Percentiles rank a stretch among this genome's conserved stretches.
phyloP scores from a whole-genome alignment of 2,113 vertebrate genomes.

The Australoheros scitulus region DNA sequence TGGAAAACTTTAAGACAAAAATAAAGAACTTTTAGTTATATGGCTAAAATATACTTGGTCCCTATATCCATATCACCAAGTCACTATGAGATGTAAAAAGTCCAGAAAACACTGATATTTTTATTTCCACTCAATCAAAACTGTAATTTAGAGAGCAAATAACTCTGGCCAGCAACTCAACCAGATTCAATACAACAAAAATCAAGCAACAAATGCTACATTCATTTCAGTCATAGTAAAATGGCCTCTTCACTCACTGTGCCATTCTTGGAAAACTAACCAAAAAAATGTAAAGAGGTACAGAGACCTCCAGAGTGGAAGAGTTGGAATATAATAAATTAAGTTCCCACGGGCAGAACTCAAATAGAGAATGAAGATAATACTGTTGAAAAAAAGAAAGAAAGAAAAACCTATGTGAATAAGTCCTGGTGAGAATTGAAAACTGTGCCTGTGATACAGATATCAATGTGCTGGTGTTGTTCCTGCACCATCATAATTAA shows the following conservation, averaged over 20 bases:
- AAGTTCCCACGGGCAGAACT: neutral
- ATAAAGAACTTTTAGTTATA: neutral
- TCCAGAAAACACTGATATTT: neutral
- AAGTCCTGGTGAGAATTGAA: neutral
- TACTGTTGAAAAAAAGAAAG: too few relatives aligned
- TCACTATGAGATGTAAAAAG: neutral
- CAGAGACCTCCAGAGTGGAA: neutral
- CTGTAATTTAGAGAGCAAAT: neutral
- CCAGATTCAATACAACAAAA: neutral
- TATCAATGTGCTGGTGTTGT: neutral
- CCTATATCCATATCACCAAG: neutral
- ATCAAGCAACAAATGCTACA: neutral
- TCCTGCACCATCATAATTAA: neutral
- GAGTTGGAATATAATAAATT: neutral
- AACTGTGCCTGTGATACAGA: neutral
- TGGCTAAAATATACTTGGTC: neutral
- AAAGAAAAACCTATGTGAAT: neutral
- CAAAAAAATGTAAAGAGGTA: accelerated
- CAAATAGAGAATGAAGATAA: neutral
- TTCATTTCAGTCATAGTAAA: neutral
- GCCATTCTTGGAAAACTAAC: neutral
- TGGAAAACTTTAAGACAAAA: neutral
- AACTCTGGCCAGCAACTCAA: neutral
- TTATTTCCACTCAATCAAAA: neutral
- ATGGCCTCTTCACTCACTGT: neutral